Conservation (phyloP, 2,797 vertebrate genomes). For the Chrysocyon brachyurus region DNA sequence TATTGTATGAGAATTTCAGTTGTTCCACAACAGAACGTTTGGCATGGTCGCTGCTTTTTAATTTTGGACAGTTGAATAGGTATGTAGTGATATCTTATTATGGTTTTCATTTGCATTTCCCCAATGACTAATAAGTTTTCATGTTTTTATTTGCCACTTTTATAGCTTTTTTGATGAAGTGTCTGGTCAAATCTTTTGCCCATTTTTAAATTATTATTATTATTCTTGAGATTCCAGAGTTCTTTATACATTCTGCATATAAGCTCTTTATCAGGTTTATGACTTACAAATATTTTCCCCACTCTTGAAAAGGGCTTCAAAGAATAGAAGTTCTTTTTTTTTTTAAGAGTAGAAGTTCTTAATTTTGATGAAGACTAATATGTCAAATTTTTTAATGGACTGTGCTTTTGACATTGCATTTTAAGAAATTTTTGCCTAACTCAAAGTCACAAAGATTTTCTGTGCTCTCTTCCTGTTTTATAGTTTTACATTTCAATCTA, state of each 20-base stretch:
- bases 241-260: neutral
- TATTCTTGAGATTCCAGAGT: conserved; percentile 7
- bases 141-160: conserved; percentile 10
- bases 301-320: neutral
- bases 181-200: neutral
- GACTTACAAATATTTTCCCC: conserved; percentile 3
- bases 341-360: conserved; percentile 27
- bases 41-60: neutral
- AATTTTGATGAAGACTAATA: conserved; percentile 20
- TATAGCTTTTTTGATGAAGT: conserved; percentile 3
- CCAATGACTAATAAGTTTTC: neutral
- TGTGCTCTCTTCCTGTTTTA: neutral
- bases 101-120: conserved; percentile 31
- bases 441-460: conserved; percentile 6
- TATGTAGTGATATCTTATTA: neutral
- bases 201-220: neutral
- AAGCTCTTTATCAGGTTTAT: neutral
- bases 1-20: neutral
- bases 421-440: conserved; percentile 38
- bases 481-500: neutral
- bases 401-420: neutral
- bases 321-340: neutral
- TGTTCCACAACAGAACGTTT: neutral
- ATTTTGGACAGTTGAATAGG: conserved; percentile 9
- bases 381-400: neutral